Conservation (phyloP, 2,113 vertebrate genomes). For the Amphiprion percula region DNA sequence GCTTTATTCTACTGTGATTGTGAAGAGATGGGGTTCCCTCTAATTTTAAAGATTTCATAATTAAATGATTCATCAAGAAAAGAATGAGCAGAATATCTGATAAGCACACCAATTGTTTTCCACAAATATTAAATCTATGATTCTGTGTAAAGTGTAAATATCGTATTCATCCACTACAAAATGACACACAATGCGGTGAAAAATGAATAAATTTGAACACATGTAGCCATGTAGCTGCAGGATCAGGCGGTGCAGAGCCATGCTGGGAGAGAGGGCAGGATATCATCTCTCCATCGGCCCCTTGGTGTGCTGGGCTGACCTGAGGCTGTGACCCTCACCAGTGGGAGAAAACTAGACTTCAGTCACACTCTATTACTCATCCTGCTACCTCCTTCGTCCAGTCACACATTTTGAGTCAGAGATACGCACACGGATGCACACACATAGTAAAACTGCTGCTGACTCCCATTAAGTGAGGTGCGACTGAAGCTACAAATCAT, state of each 20-base stretch:
- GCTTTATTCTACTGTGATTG: too few relatives aligned
- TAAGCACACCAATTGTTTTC: too few relatives aligned
- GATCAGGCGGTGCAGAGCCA: neutral
- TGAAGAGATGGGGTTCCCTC: too few relatives aligned
- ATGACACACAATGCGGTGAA: neutral
- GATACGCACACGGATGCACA: neutral
- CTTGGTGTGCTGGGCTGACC: conserved; percentile 19
- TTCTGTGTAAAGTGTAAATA: too few relatives aligned
- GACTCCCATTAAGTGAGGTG: conserved; percentile 55
- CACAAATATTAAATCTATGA: too few relatives aligned
- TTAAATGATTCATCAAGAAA: too few relatives aligned
- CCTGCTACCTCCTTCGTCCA: conserved; percentile 17
- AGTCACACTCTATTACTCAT: conserved; percentile 62
- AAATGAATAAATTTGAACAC: neutral
- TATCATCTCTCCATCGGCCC: conserved; percentile 8
- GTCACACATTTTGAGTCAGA: neutral
- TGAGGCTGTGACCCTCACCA: conserved; percentile 43
- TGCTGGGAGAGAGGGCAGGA: conserved; percentile 8
- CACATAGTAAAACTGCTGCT: conserved; percentile 1
- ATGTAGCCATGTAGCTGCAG: neutral
- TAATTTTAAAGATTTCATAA: too few relatives aligned
- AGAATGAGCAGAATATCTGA: too few relatives aligned
- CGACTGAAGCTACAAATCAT: conserved; percentile 59
- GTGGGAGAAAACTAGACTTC: conserved; percentile 32
- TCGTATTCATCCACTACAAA: neutral